Evolutionary conservation across 1,140 invertebrate species (phyloP).

Genomic region (Drosophila miranda): DNA sequence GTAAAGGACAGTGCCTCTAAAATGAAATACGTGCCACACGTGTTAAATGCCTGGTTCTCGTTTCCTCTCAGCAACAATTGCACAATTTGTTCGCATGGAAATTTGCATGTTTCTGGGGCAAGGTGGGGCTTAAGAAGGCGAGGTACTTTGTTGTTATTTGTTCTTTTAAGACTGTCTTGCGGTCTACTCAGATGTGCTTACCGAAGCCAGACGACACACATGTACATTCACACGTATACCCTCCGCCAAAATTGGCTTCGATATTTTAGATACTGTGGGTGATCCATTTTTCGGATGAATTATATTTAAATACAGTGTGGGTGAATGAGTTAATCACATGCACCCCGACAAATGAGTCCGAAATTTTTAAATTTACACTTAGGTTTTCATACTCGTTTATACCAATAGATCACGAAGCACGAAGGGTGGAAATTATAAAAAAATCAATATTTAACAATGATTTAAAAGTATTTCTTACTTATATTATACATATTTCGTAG

Average conservation of each 20-base stretch:
- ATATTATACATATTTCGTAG: no score
- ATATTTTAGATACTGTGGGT: background rate
- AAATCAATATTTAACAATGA: no score
- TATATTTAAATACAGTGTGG: no score
- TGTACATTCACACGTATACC: background rate
- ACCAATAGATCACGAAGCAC: no score
- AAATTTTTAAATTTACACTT: no score
- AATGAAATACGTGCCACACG: slow-evolving; percentile 80
- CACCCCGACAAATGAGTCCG: no score
- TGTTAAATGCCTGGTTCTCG: slow-evolving; percentile 66
- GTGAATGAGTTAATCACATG: no score
- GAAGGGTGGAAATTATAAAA: no score
- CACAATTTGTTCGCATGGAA: slow-evolving; percentile 62
- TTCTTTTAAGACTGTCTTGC: slow-evolving; percentile 67
- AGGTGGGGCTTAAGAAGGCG: background rate
- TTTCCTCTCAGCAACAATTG: slow-evolving; percentile 63
- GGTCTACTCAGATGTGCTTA: slow-evolving; percentile 46
- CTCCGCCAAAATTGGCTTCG: slow-evolving; percentile 3
- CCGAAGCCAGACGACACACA: background rate
- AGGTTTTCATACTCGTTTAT: no score
- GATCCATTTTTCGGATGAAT: background rate
- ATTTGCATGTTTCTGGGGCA: slow-evolving; percentile 60
- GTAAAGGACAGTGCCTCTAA: no score
- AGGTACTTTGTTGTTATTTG: slow-evolving; percentile 46
- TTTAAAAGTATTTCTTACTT: no score